Evolutionary conservation across 2,888 invertebrate genomes (phyloP).

Genomic region (Dicycla oo): DNA sequence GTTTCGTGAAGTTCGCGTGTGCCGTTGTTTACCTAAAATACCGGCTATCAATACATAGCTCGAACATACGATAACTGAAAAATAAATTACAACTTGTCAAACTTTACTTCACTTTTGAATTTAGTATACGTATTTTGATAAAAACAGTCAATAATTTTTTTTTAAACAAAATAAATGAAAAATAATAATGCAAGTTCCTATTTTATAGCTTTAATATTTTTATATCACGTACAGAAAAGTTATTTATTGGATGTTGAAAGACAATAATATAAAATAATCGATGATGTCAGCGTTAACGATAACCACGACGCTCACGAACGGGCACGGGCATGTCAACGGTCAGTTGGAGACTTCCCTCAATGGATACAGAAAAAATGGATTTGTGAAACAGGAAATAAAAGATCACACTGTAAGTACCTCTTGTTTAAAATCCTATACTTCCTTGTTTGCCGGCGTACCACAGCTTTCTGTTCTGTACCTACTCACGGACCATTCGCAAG

Average conservation of each 20-base stretch:
- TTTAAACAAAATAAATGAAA: neutral
- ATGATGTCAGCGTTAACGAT: slow-evolving; percentile 85
- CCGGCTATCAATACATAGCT: slow-evolving; percentile 57
- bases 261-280: slow-evolving; percentile 64
- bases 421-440: slow-evolving; percentile 9
- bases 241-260: slow-evolving; percentile 50
- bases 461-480: slow-evolving; percentile 16
- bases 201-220: slow-evolving; percentile 59
- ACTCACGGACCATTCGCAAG: neutral
- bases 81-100: slow-evolving; percentile 58
- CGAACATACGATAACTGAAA: slow-evolving; percentile 53
- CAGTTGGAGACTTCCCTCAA: slow-evolving; percentile 81
- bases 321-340: slow-evolving; percentile 82
- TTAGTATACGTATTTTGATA: slow-evolving; percentile 48
- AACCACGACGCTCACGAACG: slow-evolving; percentile 84
- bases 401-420: slow-evolving; percentile 78
- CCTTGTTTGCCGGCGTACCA: slow-evolving; percentile 12
- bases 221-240: slow-evolving; percentile 39
- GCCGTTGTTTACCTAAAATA: slow-evolving; percentile 54
- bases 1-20: slow-evolving; percentile 70
- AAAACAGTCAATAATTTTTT: neutral
- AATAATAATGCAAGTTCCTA: slow-evolving; percentile 57
- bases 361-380: slow-evolving; percentile 85
- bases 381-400: slow-evolving; percentile 74
- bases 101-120: slow-evolving; percentile 55